Evolutionary conservation across 1,140 invertebrate species (phyloP).

Genomic region (Procambarus virginalis): DNA sequence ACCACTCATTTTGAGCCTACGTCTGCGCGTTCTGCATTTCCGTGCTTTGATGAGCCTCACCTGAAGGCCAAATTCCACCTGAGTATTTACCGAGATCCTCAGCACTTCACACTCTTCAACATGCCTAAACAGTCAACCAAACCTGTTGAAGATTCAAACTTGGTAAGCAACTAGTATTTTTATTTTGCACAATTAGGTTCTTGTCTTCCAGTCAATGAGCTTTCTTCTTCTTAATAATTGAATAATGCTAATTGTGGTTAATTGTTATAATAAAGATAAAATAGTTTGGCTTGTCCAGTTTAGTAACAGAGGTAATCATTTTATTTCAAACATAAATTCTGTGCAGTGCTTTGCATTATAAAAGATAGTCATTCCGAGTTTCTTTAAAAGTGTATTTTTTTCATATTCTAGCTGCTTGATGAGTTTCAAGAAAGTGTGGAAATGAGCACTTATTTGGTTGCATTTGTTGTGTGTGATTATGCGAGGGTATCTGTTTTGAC

Average conservation of each 20-base stretch:
- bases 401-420: slow-evolving; percentile 78
- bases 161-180: slow-evolving; percentile 18
- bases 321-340: too few species aligned
- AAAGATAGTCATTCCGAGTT: too few species aligned
- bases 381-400: slow-evolving; percentile 36
- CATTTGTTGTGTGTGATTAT: slow-evolving; percentile 90
- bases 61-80: slow-evolving; percentile 94
- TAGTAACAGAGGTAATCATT: too few species aligned
- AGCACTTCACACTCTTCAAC: slow-evolving; percentile 91
- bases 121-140: slow-evolving; percentile 92
- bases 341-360: too few species aligned
- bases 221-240: too few species aligned
- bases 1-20: slow-evolving; percentile 97
- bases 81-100: slow-evolving; percentile 88
- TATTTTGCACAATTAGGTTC: too few species aligned
- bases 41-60: slow-evolving; percentile 97
- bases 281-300: too few species aligned
- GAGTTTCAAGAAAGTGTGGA: slow-evolving; percentile 85
- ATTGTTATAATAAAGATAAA: too few species aligned
- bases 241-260: too few species aligned
- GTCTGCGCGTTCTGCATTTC: slow-evolving; percentile 94
- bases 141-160: slow-evolving; percentile 79
- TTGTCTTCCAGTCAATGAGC: too few species aligned
- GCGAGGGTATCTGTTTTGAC: slow-evolving; percentile 80
- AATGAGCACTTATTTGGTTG: slow-evolving; percentile 91